These are phyloP conservation scores for Tupiocoris notatus DNA, from an alignment of 2,888 invertebrate genomes.

Conservation along the genomic window DNA sequence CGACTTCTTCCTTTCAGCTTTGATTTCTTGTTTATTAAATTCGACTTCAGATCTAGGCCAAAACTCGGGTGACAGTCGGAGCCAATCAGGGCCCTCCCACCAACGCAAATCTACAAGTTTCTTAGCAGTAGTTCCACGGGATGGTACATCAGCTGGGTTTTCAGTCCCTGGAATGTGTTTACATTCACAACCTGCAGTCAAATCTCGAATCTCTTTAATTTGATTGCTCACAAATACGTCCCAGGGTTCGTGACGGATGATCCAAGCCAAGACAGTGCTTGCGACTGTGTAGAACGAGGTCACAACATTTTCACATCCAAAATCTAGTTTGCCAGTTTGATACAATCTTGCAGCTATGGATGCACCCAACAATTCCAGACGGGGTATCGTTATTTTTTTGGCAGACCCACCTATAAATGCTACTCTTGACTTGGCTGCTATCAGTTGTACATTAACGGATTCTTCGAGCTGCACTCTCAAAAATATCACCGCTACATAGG, in stretches of 20 bases:
- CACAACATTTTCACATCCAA: conserved; percentile 23
- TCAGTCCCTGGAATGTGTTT: conserved; percentile 50
- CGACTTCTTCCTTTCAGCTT: neutral
- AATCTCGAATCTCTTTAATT: conserved; percentile 50
- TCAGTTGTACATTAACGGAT: conserved; percentile 46
- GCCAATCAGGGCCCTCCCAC: conserved; percentile 52
- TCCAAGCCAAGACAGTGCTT: conserved; percentile 46
- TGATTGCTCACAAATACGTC: conserved; percentile 51
- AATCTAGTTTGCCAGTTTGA: conserved; percentile 22
- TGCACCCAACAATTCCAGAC: conserved; percentile 51
- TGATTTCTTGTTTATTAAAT: neutral
- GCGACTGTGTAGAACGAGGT: conserved; percentile 51
- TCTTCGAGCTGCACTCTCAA: conserved; percentile 45
- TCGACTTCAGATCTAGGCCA: conserved; percentile 48
- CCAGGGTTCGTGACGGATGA: conserved; percentile 48
- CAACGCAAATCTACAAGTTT: conserved; percentile 50
- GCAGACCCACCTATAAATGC: conserved; percentile 48
- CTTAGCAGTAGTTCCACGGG: conserved; percentile 34
- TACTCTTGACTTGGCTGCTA: conserved; percentile 51
- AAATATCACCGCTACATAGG: conserved; percentile 51
- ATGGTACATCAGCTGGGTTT: conserved; percentile 43
- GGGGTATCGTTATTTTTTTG: conserved; percentile 50
- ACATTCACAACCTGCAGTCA: conserved; percentile 48
- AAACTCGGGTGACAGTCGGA: conserved; percentile 44
- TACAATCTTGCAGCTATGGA: conserved; percentile 50